Conservation (phyloP, 2,113 vertebrate genomes). For the Halichoeres trimaculatus region DNA sequence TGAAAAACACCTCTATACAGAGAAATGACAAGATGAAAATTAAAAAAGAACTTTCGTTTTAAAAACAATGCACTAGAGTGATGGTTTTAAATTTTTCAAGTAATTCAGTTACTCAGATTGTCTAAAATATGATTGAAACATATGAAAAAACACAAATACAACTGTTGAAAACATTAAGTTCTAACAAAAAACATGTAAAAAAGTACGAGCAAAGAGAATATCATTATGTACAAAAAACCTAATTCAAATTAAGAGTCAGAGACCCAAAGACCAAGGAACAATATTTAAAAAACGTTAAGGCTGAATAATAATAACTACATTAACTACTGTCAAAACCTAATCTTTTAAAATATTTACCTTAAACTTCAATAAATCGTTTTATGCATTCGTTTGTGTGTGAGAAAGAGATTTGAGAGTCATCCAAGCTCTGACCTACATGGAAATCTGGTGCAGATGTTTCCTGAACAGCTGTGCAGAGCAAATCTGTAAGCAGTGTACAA, state of each 20-base stretch:
- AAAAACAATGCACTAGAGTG: neutral
- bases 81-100: slow-evolving; percentile 30
- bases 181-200: neutral
- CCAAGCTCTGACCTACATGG: slow-evolving; percentile 57
- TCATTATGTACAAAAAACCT: neutral
- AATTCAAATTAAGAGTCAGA: neutral
- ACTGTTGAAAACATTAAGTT: neutral
- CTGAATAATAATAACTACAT: neutral
- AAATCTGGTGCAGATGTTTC: slow-evolving; percentile 61
- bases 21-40: too few relatives aligned
- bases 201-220: neutral
- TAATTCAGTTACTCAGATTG: slow-evolving; percentile 59
- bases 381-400: neutral
- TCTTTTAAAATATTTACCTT: neutral
- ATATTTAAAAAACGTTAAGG: neutral
- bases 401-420: slow-evolving; percentile 1
- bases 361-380: neutral
- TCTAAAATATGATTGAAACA: slow-evolving; percentile 26
- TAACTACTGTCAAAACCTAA: neutral
- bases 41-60: too few relatives aligned
- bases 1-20: neutral
- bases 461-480: slow-evolving; percentile 56
- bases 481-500: slow-evolving; percentile 16
- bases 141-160: slow-evolving; percentile 14
- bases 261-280: neutral